Base-by-base conservation (phyloP, 1,140 invertebrate genomes). In the Drosophila lini region DNA sequence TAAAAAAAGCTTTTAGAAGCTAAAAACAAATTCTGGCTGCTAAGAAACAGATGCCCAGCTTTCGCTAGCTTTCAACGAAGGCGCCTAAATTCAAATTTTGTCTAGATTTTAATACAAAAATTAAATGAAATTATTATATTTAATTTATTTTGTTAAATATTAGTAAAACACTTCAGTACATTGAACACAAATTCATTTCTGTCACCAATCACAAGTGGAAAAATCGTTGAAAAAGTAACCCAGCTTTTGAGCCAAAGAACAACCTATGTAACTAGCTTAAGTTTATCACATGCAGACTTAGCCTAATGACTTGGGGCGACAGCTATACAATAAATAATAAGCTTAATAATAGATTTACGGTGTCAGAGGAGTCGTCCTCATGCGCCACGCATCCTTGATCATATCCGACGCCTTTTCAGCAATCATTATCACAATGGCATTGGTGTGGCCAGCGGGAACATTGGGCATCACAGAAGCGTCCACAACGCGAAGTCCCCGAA, bases 401-500 rank as follows among this genome's bases (percentile, higher is more conserved):
- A 95, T 93, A 74, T 95, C 84, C 1, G 94, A 86, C 0, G 94
- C 94, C 77, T 94, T 94, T 80, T 95, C 95, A 28, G 94, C 95
- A 71, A 95, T 95, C 95, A 95, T 95, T 62, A 93, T 94, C 5
- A 93, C 93, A 40, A 94, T 93, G 3, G 94, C 93, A 78, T 95
- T 95, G 3, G 94, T 94, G 74, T 95, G 95, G 11, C 94, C 94
- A 7, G 95, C 94, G 2, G 94, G 93, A 19, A 95, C 94, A 53
- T 92, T 92, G 3, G 95, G 95, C 93, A 95, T 96, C 44, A 96
- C 94, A 0, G 96, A 96, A 13, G 96, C 95, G 81, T 97, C 96
- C 0, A 94, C 94, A 0, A 97, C 96, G 75, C 96, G 93, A 8
- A 97, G 81, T 42, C 94, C 93, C 19, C 93, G 92, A 5, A 97